Conservation (phyloP, 2,797 vertebrate species). For the Gorsachius magnificus region DNA sequence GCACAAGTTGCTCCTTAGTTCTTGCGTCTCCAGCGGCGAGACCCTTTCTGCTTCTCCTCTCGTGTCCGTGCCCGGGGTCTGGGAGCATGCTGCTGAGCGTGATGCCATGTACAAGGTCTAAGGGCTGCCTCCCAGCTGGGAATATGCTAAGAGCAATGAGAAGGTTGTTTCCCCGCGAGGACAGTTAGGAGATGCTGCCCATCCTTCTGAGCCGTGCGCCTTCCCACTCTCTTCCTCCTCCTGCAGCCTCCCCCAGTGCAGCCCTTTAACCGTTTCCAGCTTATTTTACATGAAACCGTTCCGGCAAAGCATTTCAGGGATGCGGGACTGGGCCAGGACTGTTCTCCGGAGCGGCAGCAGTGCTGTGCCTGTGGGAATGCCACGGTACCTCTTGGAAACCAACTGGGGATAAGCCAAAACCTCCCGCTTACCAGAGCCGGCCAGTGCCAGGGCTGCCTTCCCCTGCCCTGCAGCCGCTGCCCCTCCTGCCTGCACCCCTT, state of each 20-base stretch:
- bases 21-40: background rate
- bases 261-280: background rate
- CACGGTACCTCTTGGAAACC: background rate
- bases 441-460: background rate
- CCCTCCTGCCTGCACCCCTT: background rate
- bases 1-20: background rate
- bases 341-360: background rate
- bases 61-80: rapidly evolving
- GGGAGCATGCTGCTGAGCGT: background rate
- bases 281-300: rapidly evolving
- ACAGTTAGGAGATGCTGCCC: background rate
- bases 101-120: rapidly evolving
- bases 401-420: rapidly evolving
- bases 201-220: background rate
- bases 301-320: background rate
- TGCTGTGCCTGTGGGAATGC: rapidly evolving
- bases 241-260: background rate
- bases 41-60: background rate
- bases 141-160: background rate
- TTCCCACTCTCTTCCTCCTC: background rate
- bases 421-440: background rate
- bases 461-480: background rate
- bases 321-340: background rate
- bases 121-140: background rate
- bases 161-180: background rate